Evolutionary conservation across 2,888 invertebrate species (phyloP).

Genomic region (Hypena proboscidalis): DNA sequence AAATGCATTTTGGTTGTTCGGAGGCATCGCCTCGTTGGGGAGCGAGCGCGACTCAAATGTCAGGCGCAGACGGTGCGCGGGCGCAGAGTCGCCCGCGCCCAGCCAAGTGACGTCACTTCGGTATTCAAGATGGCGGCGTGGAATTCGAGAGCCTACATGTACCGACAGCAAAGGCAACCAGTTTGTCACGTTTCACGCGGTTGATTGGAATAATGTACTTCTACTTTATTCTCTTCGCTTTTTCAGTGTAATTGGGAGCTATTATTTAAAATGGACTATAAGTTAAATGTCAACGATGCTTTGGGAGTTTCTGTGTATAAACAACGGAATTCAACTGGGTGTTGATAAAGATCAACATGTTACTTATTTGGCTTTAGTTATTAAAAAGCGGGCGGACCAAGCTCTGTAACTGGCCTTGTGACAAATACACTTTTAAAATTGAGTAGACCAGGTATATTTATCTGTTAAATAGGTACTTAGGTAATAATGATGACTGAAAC

Average conservation of each 20-base stretch:
- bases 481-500: too few relatives aligned
- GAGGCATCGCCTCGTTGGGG: slow-evolving; percentile 78
- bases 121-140: slow-evolving; percentile 83
- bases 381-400: too few relatives aligned
- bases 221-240: slow-evolving; percentile 28
- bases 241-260: slow-evolving; percentile 13
- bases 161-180: slow-evolving; percentile 54
- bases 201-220: slow-evolving; percentile 21
- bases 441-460: too few relatives aligned
- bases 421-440: too few relatives aligned
- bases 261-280: slow-evolving; percentile 6
- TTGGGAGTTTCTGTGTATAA: too few relatives aligned
- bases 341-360: too few relatives aligned
- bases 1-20: slow-evolving; percentile 73
- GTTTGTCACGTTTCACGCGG: slow-evolving; percentile 26
- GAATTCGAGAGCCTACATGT: slow-evolving; percentile 81
- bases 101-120: slow-evolving; percentile 78
- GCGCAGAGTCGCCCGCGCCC: slow-evolving; percentile 77
- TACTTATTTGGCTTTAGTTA: too few relatives aligned
- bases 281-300: background rate
- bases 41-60: slow-evolving; percentile 76
- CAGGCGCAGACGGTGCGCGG: slow-evolving; percentile 64
- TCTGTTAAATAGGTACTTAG: too few relatives aligned
- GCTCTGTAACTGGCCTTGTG: too few relatives aligned
- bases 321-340: too few relatives aligned